These are phyloP conservation scores for Chrysolina americana DNA, from an alignment of 2,888 invertebrate genomes.

Conservation along the genomic window DNA sequence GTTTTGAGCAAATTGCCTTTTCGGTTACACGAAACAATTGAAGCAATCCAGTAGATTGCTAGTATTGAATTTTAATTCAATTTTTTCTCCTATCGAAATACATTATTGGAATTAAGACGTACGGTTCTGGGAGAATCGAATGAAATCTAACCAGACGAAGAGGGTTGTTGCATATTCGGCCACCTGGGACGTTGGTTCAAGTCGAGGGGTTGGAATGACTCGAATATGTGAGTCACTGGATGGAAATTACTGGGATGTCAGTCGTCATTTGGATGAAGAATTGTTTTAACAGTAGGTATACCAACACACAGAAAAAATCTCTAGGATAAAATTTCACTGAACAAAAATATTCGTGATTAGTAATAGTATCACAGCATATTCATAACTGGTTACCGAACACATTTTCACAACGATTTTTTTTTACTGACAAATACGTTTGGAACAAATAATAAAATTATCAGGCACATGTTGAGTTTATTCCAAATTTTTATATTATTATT, in stretches of 20 bases:
- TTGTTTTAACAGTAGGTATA: not conserved
- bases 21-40: slow-evolving; percentile 30
- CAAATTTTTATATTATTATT: no score
- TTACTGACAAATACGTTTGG: no score
- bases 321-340: no score
- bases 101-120: slow-evolving; percentile 49
- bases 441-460: no score
- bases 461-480: no score
- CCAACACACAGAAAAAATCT: no score
- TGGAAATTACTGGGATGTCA: slow-evolving; percentile 17
- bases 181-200: slow-evolving; percentile 38
- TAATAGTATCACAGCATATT: no score
- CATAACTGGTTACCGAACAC: no score
- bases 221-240: slow-evolving; percentile 17
- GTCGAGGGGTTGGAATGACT: slow-evolving; percentile 24
- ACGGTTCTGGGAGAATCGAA: slow-evolving; percentile 27
- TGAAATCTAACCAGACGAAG: slow-evolving; percentile 31
- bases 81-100: slow-evolving; percentile 50
- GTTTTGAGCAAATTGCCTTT: slow-evolving; percentile 47
- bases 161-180: slow-evolving; percentile 34
- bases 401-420: no score
- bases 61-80: slow-evolving; percentile 55
- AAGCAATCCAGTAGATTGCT: slow-evolving; percentile 49
- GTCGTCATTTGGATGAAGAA: not conserved
- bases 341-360: no score